These are phyloP conservation scores for Tetraodon nigroviridis DNA, from an alignment of 2,113 vertebrate genomes.

Conservation along the genomic window DNA sequence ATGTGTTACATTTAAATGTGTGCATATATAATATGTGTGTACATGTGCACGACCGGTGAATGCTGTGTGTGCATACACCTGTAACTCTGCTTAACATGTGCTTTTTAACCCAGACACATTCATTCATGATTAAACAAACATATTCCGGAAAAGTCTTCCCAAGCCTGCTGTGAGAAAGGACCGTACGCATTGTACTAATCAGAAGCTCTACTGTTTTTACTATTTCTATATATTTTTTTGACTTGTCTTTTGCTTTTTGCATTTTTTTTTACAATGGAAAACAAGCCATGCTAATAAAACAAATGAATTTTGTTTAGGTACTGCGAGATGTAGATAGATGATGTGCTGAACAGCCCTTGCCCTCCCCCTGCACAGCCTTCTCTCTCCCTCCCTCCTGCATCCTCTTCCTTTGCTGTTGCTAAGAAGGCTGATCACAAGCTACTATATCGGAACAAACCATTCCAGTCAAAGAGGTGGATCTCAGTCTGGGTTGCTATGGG, in stretches of 20 bases:
- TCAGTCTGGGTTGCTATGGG: conserved; percentile 67
- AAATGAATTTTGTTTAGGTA: conserved; percentile 46
- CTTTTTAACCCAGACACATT: background rate
- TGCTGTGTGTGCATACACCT: background rate
- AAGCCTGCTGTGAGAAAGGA: conserved; percentile 40
- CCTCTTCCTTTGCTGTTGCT: conserved; percentile 66
- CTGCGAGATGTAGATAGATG: conserved; percentile 31
- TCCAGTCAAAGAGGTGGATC: conserved; percentile 55
- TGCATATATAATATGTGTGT: conserved; percentile 34
- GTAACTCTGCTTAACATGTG: too few species aligned
- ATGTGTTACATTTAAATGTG: background rate
- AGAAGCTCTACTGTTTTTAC: conserved; percentile 27
- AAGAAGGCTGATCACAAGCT: conserved; percentile 46
- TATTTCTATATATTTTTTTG: conserved; percentile 12
- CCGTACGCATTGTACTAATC: conserved; percentile 41
- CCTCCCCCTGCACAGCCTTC: conserved; percentile 50
- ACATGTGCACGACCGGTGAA: conserved; percentile 6
- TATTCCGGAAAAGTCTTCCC: conserved; percentile 31
- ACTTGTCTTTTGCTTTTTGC: conserved; percentile 40
- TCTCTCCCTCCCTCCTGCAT: conserved; percentile 32
- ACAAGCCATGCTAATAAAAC: conserved; percentile 28
- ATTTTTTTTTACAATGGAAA: conserved; percentile 20
- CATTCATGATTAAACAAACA: conserved; percentile 7
- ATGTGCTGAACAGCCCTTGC: conserved; percentile 30
- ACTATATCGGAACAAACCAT: conserved; percentile 53